phyloP scores from a whole-genome alignment of 2,113 vertebrate species.

The Gallinago media region DNA sequence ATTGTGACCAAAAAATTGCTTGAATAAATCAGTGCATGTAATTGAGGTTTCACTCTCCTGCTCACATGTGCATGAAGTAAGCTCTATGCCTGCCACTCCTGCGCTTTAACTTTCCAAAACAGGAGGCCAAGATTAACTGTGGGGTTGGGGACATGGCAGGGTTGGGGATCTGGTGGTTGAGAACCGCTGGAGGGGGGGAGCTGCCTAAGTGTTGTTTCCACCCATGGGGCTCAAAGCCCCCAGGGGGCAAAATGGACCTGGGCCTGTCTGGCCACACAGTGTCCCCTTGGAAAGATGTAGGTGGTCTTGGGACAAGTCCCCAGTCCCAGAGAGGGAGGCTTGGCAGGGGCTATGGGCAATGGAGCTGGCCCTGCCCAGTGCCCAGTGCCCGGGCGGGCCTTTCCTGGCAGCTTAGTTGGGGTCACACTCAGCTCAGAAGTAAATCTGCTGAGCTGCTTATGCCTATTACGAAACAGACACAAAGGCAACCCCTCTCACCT shows the following conservation, averaged over 20 bases:
- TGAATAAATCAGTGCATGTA: too few relatives aligned
- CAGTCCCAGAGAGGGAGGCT: not conserved
- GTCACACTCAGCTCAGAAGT: slow-evolving; percentile 1
- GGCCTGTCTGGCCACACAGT: rapidly evolving
- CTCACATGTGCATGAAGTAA: too few relatives aligned
- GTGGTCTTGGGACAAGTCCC: not conserved
- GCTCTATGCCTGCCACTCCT: too few relatives aligned
- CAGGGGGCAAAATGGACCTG: not conserved
- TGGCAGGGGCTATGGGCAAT: rapidly evolving
- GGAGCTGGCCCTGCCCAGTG: rapidly evolving
- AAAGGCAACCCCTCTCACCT: not conserved
- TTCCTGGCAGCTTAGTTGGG: not conserved
- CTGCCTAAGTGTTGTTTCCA: rapidly evolving
- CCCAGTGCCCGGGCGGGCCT: not conserved
- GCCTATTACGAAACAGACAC: not conserved
- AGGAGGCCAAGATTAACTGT: not conserved
- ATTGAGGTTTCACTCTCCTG: too few relatives aligned
- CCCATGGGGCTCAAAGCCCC: not conserved
- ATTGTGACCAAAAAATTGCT: not conserved
- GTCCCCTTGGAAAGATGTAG: not conserved
- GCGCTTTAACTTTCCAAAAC: slow-evolving; percentile 38
- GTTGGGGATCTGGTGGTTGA: rapidly evolving
- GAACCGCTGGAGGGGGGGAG: rapidly evolving
- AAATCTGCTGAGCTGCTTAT: slow-evolving; percentile 47
- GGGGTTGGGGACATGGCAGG: rapidly evolving